A percentile compares a stretch with the other conserved stretches of the same genome.
These are phyloP conservation scores for Fragum whitleyi DNA, from an alignment of 2,888 invertebrate genomes.

Conservation along the genomic window DNA sequence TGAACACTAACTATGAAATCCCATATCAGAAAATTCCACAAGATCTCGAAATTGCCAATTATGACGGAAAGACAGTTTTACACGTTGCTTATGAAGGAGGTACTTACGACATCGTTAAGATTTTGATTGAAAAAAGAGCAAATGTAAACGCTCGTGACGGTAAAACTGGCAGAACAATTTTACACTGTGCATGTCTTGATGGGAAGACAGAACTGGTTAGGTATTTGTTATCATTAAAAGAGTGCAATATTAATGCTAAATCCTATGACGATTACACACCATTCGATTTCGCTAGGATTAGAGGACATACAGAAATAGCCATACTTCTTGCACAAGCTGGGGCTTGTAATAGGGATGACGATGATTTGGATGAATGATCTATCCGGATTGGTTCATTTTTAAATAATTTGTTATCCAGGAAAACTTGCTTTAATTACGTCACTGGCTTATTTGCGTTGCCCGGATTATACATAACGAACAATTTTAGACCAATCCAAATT, in stretches of 20 bases:
- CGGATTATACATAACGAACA: too few relatives aligned
- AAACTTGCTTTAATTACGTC: not conserved
- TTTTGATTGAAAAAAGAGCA: slow-evolving; percentile 45
- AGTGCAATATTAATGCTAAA: slow-evolving; percentile 56
- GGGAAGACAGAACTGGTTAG: slow-evolving; percentile 43
- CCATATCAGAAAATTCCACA: slow-evolving; percentile 57
- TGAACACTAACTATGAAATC: slow-evolving; percentile 48
- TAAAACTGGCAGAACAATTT: slow-evolving; percentile 54
- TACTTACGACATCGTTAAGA: slow-evolving; percentile 41
- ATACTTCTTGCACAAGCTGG: slow-evolving; percentile 50
- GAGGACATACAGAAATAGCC: slow-evolving; percentile 48
- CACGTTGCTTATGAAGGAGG: slow-evolving; percentile 45
- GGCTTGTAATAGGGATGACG: slow-evolving; percentile 19
- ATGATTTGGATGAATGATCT: slow-evolving; percentile 8
- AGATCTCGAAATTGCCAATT: slow-evolving; percentile 45
- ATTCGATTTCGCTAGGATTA: slow-evolving; percentile 55
- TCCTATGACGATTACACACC: slow-evolving; percentile 60
- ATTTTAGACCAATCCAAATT: too few relatives aligned
- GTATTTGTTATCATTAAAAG: slow-evolving; percentile 29
- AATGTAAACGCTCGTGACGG: slow-evolving; percentile 49
- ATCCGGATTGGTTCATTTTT: not conserved
- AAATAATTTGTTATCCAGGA: not conserved
- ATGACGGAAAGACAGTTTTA: slow-evolving; percentile 49
- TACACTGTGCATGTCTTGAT: slow-evolving; percentile 43
- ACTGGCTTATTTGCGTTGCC: not conserved